Evolutionary conservation across 1,140 invertebrate genomes (phyloP), one percentile per base, ranked within the genome.

Genomic region (Diprion similis): DNA sequence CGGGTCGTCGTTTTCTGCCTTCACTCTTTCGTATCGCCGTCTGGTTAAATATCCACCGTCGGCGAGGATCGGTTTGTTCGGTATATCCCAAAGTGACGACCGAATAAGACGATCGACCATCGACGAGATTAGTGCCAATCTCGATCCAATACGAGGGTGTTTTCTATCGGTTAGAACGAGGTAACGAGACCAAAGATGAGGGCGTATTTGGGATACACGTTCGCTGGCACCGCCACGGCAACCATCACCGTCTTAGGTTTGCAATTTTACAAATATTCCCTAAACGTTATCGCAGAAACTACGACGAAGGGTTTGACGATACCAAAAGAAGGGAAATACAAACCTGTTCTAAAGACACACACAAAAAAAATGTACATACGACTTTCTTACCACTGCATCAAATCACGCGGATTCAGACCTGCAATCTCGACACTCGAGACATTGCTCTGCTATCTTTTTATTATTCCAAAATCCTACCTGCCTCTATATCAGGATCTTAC

Each of bases 181-280:
- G 18, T 17, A 15, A 19, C 11, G 18, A 7, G 37, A 68, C 1
- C 13, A 68, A 79, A 83, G 77, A 86, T 94, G 89, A 91, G 93
- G 81, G 91, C 91, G 81, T 90, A 92, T 80, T 87, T 94, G 80
- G 89, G 89, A 73, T 89, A 91, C 79, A 91, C 92, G 79, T 93
- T 94, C 81, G 84, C 87, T 72, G 89, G 89, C 78, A 89, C 91
- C 74, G 82, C 91, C 77, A 81, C 89, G 48, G 78, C 89, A 68
- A 89, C 89, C 46, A 87, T 91, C 76, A 86, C 90, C 73, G 88
- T 93, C 82, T 88, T 94, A 77, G 83, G 87, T 86, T 80, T 81
- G 76, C 83, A 71, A 70, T 46, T 59, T 1, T 59, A 59, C n/a
- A 59, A 67, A 45, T 46, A 45, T 77, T 45, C 17, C 6, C 66